A percentile compares a stretch with the other conserved stretches of the same genome.
Evolutionary conservation across 2,113 vertebrate genomes (phyloP).

Genomic region (Vidua macroura): DNA sequence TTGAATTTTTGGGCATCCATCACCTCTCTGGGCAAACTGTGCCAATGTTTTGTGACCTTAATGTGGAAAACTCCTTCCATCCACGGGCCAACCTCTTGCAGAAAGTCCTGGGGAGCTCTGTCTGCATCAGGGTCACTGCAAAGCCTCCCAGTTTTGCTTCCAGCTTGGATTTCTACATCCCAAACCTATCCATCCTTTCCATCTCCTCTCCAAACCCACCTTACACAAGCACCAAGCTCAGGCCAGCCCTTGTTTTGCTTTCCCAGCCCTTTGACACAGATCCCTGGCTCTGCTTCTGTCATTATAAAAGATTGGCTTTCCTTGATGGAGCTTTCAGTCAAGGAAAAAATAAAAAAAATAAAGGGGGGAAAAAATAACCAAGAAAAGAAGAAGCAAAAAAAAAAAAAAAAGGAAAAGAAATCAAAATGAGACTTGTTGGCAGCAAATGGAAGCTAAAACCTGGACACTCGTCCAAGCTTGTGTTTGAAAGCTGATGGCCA

Average conservation of each 20-base stretch:
- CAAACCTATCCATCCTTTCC: not conserved
- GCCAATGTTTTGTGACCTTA: not conserved
- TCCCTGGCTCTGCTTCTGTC: constrained; percentile 36
- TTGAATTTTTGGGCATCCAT: not conserved
- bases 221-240: rapidly evolving
- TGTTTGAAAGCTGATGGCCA: constrained; percentile 58
- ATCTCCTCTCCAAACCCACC: not conserved
- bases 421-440: constrained; percentile 59
- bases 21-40: not conserved
- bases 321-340: constrained; percentile 45
- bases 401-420: rapidly evolving
- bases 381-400: no score
- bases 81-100: rapidly evolving
- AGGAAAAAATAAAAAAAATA: not conserved
- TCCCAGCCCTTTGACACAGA: not conserved
- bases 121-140: rapidly evolving
- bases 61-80: not conserved
- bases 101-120: not conserved
- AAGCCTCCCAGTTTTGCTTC: not conserved
- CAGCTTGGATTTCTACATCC: not conserved
- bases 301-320: constrained; percentile 53
- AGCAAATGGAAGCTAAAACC: constrained; percentile 59
- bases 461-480: constrained; percentile 55
- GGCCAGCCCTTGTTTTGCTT: not conserved
- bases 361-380: rapidly evolving